Conservation (phyloP, 2,113 vertebrate genomes). For the Chloebia gouldiae region DNA sequence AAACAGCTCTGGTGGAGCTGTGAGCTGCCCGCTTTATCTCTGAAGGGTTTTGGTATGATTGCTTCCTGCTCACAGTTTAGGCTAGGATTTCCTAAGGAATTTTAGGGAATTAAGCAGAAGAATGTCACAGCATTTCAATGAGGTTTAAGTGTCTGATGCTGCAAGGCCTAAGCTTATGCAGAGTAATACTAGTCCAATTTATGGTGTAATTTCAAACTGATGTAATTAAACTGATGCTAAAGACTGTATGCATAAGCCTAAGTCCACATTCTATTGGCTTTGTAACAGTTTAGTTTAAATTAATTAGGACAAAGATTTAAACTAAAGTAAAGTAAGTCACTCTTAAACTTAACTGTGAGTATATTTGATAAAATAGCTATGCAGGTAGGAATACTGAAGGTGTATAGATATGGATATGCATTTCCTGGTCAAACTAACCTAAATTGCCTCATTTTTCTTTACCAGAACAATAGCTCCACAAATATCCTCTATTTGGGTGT, state of each 20-base stretch:
- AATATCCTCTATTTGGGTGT: not conserved
- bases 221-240: not conserved
- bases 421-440: not conserved
- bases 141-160: not conserved
- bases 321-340: not conserved
- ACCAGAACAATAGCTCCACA: not conserved
- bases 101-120: not conserved
- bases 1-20: not conserved
- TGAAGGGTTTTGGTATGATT: not conserved
- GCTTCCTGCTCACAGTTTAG: not conserved
- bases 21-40: not conserved
- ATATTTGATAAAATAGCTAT: not conserved
- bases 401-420: not conserved
- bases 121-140: not conserved
- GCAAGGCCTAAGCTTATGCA: not conserved
- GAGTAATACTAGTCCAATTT: not conserved
- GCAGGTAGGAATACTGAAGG: too few relatives aligned
- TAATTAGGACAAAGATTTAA: constrained; percentile 1
- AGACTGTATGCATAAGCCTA: not conserved
- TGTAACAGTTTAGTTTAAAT: not conserved
- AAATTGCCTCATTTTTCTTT: not conserved
- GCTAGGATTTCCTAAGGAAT: not conserved
- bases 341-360: not conserved
- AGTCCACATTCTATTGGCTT: not conserved
- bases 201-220: not conserved